phyloP scores from a whole-genome alignment of 2,797 vertebrate genomes.

The Eulemur coronatus region DNA sequence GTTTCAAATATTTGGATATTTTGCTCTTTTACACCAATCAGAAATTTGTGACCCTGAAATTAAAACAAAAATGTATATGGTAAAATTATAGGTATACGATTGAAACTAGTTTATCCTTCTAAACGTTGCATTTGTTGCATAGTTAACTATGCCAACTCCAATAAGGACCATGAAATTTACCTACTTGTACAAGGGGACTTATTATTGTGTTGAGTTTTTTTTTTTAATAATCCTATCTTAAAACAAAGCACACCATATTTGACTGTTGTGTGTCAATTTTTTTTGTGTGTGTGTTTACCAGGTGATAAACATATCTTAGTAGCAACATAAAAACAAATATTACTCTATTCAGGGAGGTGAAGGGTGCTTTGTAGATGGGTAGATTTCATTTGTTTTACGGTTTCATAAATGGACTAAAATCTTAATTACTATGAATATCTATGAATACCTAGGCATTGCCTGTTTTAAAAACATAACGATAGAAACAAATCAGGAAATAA shows the following conservation, averaged over 20 bases:
- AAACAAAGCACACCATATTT: background rate
- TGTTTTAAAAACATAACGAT: background rate
- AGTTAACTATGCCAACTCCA: background rate
- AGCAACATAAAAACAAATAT: background rate
- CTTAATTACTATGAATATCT: background rate
- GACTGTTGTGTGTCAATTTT: background rate
- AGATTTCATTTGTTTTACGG: background rate
- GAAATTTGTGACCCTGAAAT: background rate
- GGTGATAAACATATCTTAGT: background rate
- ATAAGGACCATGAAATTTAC: background rate
- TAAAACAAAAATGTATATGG: background rate
- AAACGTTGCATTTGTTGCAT: background rate
- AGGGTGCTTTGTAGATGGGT: fast-evolving
- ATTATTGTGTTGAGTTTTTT: background rate
- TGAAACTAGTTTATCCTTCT: background rate
- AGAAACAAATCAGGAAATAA: background rate
- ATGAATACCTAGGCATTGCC: background rate
- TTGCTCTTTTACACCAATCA: background rate
- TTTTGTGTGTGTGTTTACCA: background rate
- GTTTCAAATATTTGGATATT: background rate
- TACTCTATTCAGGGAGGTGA: background rate
- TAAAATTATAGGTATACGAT: background rate
- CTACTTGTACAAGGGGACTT: background rate
- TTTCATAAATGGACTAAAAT: background rate
- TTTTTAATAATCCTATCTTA: background rate